Evolutionary conservation across 2,113 vertebrate species (phyloP).

Genomic region (Platichthys flesus): DNA sequence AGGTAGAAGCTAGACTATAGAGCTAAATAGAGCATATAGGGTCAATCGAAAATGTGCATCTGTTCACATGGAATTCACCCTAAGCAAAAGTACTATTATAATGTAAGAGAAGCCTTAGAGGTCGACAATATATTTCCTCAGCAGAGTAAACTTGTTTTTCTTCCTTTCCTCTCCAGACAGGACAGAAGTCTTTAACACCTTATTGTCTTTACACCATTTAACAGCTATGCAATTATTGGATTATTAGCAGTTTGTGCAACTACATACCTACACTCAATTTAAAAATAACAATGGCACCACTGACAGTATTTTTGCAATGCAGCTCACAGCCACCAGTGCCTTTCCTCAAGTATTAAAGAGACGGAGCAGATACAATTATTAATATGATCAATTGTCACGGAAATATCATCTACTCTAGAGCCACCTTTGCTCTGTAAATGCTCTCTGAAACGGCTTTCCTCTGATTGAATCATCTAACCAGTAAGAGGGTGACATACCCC

Average conservation of each 20-base stretch:
- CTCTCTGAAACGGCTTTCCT: conserved; percentile 19
- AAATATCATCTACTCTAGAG: conserved; percentile 5
- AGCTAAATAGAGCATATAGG: no score
- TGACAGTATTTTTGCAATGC: not conserved
- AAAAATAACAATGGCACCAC: not conserved
- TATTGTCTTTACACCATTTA: no score
- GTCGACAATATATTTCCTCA: no score
- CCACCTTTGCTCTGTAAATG: conserved; percentile 27
- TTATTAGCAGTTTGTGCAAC: not conserved
- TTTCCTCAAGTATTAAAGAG: conserved; percentile 27
- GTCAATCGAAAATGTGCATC: no score
- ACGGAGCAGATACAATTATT: not conserved
- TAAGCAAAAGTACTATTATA: no score
- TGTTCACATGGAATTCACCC: no score
- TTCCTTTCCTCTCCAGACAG: no score
- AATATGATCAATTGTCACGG: conserved; percentile 4
- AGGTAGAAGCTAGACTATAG: no score
- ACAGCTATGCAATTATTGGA: no score
- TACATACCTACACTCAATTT: not conserved
- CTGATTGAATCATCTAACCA: conserved; percentile 25
- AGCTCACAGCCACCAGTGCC: not conserved
- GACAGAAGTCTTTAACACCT: no score
- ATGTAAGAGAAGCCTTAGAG: no score
- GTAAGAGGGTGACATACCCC: conserved; percentile 21
- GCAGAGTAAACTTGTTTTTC: no score